Evolutionary conservation across 2,888 invertebrate genomes (phyloP), one percentile per base, ranked within the genome.

Genomic region (Ectemnius continuus): DNA sequence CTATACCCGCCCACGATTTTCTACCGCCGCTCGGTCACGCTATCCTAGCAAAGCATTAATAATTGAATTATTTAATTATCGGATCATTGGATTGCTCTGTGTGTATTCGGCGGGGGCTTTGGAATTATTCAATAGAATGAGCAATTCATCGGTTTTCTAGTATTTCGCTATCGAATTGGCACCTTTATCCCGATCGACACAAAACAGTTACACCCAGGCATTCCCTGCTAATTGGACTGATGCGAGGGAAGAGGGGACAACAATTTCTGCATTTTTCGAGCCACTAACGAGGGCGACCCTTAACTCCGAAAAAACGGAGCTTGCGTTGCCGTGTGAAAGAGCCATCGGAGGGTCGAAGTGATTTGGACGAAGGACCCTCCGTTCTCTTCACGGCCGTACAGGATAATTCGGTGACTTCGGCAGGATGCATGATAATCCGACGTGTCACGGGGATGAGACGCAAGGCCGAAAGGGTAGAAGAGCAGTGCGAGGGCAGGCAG

Each of bases 331-430:
- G 64, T 69, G 73, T 65, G 71, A 81, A 81, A 68, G 82, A 81
- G 74, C 81, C 79, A 70, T 68, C 70, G 58, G 2, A 65, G 67
- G 63, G 69, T 64, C 67, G 79, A 73, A 76, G 59, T 68, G 82
- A 79, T 70, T 70, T 76, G 77, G 82, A 80, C 76, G 79, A 81
- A 75, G 70, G 61, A 67, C 61, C 74, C 71, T 71, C 48, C 28
- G 2, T 68, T 73, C 66, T 78, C 75, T 75, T 36, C 8, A 36
- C 36, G 77, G 70, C 79, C 79, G 69, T 78, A 73, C 74, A 70
- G 78, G 79, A 85, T 84, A 83, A 85, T 87, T 84, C 84, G 84
- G 78, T 84, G 84, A 85, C 81, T 84, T 79, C 81, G 81, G 81
- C 77, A 73, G 80, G 72, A 75, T 75, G 78, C 72, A 75, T 77